Base-by-base conservation (phyloP, 2,797 vertebrate genomes). In the Delichon dasypus region DNA sequence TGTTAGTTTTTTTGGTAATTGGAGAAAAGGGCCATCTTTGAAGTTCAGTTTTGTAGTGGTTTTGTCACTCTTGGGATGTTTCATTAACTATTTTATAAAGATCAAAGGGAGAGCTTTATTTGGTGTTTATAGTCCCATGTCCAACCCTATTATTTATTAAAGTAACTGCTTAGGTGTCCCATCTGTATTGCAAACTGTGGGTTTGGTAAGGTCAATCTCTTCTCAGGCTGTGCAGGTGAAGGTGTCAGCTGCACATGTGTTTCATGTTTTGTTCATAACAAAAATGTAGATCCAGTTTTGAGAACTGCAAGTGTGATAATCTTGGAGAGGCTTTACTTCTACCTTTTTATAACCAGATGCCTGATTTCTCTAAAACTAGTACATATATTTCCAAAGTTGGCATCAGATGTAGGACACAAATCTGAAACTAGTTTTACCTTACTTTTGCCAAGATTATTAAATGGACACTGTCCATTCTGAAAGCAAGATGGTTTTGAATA, bases 71-170 rank as follows among this genome's bases (percentile, higher is more conserved):
- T 62, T 34, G 55, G 29, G 67, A 70, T 68, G n/a, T 87, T 86
- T 82, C n/a, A 55, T 90, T 70, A 79, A 57, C 32, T 72, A 17
- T 50, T 89, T 81, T 84, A 12, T 23, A 26, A 81, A 90, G 51
- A 92, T 90, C 89, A 94, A 89, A 95, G 71, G 30, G 32, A 82
- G 30, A 76, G 16, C 40, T 85, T 89, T 88, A 89, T 84, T 79
- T 84, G 50, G 36, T 89, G 60, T 89, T 92, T 57, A 53, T 42
- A 94, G 45, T 34, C 34, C 19, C 16, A 13, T 75, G 30, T 66
- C 53, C 72, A 79, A 11, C 53, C 64, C 80, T 89, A 0, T 67
- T 89, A 67, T 88, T 90, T 86, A 32, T 48, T 77, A 20, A 70
- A 58, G 16, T 70, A 36, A 9, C 8, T 74, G 51, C 77, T 76